Base-by-base conservation (phyloP, 2,888 invertebrate species). In the Drosophila yooni region DNA sequence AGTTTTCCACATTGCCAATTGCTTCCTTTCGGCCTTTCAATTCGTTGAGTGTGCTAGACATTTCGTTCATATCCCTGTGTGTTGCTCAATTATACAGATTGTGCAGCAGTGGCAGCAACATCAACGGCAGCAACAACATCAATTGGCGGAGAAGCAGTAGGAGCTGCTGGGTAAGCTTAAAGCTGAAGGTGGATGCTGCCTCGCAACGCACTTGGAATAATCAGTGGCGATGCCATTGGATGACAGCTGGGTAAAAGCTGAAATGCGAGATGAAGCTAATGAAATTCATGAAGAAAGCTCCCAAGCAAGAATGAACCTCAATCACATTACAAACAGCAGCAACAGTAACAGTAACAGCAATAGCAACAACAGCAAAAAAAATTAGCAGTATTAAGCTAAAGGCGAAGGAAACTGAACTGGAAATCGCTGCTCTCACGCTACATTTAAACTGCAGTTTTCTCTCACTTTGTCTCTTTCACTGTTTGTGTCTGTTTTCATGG, bases 81-180 rank as follows among this genome's bases (percentile, higher is more conserved):
- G 74, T 74, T 74, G 81, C 87, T 88, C 87, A 85, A 89, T 88
- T 86, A 85, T 87, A 85, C 84, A 77, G 81, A 81, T 76, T 81
- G 83, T 76, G 53, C 56, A 61, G 40, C 52, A 50, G 50, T 52
- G 69, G 54, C 60, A 73, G 36, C 51, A 65, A 46, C 46, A 68
- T 21, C 40, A 62, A 40, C 40, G 57, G 13, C 48, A 63, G 21
- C 50, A 50, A 18, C 43, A 25, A 15, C 29, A n/a, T 5, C 50
- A 54, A 54, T 6, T 25, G 46, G 15, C 15, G 46, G 15, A 40
- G 21, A 33, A 54, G 56, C 38, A 15, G 11, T 8, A n/a, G 27
- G 43, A 54, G 59, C 38, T 25, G 8, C 38, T 40, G 46, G 63
- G 48, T 50, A 63, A 65, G 65, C 62, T 77, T 48, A 64, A 60